Evolutionary conservation across 2,113 vertebrate species (phyloP), one percentile per base, ranked within the genome.

Genomic region (Oncorhynchus tshawytscha): DNA sequence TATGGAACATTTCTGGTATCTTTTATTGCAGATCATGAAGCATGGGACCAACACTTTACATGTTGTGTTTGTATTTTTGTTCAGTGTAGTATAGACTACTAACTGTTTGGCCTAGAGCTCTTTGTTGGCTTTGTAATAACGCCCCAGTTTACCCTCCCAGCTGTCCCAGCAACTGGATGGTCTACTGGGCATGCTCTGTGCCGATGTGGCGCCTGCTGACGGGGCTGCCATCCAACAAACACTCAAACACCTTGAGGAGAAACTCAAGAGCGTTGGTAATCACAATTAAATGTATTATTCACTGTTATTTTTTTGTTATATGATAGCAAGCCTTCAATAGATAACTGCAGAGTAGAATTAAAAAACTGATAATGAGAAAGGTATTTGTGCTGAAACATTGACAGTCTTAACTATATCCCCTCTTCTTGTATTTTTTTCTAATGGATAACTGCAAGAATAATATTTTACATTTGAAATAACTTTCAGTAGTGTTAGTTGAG

Each of bases 161-260:
- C 88, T 99, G 88, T 99, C 97, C 79, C 98, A 99, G 93, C 97
- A 98, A 84, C 76, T 99, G 91, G 98, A 99, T 79, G 94, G 97
- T 72, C 93, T 99, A 73, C 93, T 99, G 81, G 97, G 97, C 87
- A 97, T 99, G 97, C 93, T 99, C 88, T 99, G 98, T 89, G 97
- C 96, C 69, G 98, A 99, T 72, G 98, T 99, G 75, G 95, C 97
- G 77, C 97, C 96, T 81, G 94, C 96, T 73, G 98, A 99, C 82
- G 98, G 97, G 86, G 95, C 96, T 76, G 95, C 96, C 54, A 96
- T 99, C 91, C 98, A 99, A 90, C 97, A 99, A 80, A 98, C 96
- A 78, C 94, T 99, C 87, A 99, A 98, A 90, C 93, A 97, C 79
- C 91, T 99, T 88, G 98, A 99, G 93, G 98, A 99, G 92, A 99